A percentile compares a stretch with the other conserved stretches of the same genome.
phyloP scores from a whole-genome alignment of 1,140 invertebrate species.

The Ooceraea biroi region DNA sequence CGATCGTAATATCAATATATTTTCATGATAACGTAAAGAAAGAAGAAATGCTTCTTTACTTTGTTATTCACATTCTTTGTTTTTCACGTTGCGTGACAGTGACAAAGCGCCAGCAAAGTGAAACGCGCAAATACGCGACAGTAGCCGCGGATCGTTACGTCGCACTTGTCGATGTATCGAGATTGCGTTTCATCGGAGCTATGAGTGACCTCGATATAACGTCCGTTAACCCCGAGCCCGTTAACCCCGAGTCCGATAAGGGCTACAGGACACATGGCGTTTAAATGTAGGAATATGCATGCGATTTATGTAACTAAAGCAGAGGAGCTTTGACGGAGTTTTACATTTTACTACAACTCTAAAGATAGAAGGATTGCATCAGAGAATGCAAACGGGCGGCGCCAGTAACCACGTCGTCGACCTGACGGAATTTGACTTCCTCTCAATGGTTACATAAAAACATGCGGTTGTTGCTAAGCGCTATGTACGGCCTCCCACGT shows the following conservation, averaged over 20 bases:
- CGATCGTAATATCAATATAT: neutral
- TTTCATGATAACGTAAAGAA: neutral
- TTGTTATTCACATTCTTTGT: no score
- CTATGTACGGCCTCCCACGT: neutral
- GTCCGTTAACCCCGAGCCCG: slow-evolving; percentile 30
- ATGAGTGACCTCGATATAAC: slow-evolving; percentile 37
- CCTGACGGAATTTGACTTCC: slow-evolving; percentile 32
- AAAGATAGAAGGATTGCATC: neutral
- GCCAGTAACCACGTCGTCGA: neutral
- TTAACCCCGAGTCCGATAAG: slow-evolving; percentile 25
- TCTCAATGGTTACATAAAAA: slow-evolving; percentile 44
- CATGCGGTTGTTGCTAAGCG: slow-evolving; percentile 56
- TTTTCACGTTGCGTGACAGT: neutral
- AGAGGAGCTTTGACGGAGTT: neutral
- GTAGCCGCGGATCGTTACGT: slow-evolving; percentile 34
- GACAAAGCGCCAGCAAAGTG: slow-evolving; percentile 1
- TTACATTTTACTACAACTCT: neutral
- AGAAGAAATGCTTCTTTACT: neutral
- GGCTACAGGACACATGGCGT: neutral
- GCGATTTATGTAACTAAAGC: neutral
- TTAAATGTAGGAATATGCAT: neutral
- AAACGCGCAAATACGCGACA: neutral
- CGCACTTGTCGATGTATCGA: slow-evolving; percentile 34
- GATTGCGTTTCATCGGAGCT: slow-evolving; percentile 35
- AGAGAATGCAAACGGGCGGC: neutral